These are phyloP conservation scores for Drosophila setosimentum DNA, from an alignment of 2,888 invertebrate genomes.

Conservation along the genomic window DNA sequence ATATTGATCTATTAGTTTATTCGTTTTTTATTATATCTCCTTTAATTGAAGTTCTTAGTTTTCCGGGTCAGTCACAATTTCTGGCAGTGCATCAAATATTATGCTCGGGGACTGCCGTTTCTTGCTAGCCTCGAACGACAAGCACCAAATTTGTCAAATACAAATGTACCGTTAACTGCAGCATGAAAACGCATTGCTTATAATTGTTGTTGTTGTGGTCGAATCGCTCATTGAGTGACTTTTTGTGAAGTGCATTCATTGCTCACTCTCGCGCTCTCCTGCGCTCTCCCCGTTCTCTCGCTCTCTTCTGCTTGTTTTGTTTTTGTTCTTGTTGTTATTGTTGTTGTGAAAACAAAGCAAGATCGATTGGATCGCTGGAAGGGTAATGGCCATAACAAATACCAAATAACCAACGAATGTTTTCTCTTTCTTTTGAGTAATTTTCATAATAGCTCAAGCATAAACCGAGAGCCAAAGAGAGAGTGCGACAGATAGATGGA, in stretches of 20 bases:
- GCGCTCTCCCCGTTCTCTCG: neutral
- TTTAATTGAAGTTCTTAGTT: neutral
- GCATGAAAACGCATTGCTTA: constrained; percentile 14
- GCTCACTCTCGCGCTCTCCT: neutral
- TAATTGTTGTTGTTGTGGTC: constrained; percentile 3
- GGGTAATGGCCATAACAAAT: neutral
- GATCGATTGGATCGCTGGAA: constrained; percentile 34
- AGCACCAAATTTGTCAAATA: constrained; percentile 28
- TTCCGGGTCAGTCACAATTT: constrained; percentile 4
- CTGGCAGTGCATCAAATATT: constrained; percentile 31
- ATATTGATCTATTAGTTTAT: neutral
- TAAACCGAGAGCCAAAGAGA: constrained; percentile 12
- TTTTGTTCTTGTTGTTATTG: neutral
- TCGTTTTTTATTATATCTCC: neutral
- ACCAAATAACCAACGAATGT: neutral
- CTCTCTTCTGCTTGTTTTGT: neutral
- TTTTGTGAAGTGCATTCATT: neutral
- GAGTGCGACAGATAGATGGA: neutral
- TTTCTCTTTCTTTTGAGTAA: constrained; percentile 22
- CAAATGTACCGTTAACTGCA: constrained; percentile 43
- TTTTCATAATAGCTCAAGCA: constrained; percentile 12
- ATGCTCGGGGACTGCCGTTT: constrained; percentile 10
- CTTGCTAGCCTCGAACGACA: constrained; percentile 10
- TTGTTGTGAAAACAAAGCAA: constrained; percentile 11
- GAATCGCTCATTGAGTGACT: constrained; percentile 8